Conservation (phyloP, 2,797 vertebrate species). For the Enteromius radiatus region DNA sequence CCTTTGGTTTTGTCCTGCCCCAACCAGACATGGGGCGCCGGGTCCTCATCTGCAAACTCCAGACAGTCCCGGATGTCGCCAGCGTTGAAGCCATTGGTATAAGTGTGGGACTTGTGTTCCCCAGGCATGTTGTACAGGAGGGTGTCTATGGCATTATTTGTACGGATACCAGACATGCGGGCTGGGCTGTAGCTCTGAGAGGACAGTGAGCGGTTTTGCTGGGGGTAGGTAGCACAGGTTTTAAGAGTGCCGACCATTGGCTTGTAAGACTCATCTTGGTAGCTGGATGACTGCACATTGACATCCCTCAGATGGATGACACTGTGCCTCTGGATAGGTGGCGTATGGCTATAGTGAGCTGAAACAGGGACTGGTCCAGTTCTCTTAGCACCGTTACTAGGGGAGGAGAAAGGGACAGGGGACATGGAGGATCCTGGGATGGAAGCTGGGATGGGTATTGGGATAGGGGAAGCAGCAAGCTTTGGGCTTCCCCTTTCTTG, state of each 20-base stretch:
- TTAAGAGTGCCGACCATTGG: constrained; percentile 90
- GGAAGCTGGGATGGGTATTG: constrained; percentile 64
- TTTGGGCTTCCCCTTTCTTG: constrained; percentile 90
- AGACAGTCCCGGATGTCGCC: constrained; percentile 88
- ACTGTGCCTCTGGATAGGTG: constrained; percentile 93
- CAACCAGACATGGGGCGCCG: constrained; percentile 84
- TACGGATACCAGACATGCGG: constrained; percentile 88
- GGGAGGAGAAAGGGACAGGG: constrained; percentile 82
- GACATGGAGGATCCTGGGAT: constrained; percentile 59
- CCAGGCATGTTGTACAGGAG: constrained; percentile 86
- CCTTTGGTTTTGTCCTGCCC: constrained; percentile 89
- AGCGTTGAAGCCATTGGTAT: constrained; percentile 89
- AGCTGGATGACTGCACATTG: constrained; percentile 87
- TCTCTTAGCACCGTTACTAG: constrained; percentile 84
- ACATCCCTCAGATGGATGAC: constrained; percentile 94
- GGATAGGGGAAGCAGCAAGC: constrained; percentile 72
- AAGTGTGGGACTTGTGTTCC: constrained; percentile 97
- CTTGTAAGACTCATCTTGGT: constrained; percentile 89
- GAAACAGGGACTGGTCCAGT: constrained; percentile 80
- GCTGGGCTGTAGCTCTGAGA: constrained; percentile 97
- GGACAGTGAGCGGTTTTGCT: constrained; percentile 95
- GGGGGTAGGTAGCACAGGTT: constrained; percentile 96
- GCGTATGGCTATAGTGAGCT: constrained; percentile 96
- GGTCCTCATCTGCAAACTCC: constrained; percentile 92
- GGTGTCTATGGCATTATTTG: constrained; percentile 86